These are phyloP conservation scores for Drosophila tristis DNA, from an alignment of 1,140 invertebrate species.

Conservation along the genomic window DNA sequence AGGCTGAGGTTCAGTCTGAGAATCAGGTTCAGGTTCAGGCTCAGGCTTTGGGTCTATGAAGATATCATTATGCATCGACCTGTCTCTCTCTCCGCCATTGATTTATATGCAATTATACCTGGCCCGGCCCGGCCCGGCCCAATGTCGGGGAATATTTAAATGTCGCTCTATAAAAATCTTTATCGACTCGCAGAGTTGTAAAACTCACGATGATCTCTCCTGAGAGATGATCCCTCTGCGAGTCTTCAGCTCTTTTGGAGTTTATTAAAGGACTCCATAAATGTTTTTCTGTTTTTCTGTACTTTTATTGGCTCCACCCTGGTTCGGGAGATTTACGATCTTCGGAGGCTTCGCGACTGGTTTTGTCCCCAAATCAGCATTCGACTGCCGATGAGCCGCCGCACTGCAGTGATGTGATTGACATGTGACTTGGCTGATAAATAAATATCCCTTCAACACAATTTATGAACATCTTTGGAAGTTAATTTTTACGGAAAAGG, in stretches of 20 bases:
- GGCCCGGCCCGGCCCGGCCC: conserved; percentile 8
- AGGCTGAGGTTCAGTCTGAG: neutral
- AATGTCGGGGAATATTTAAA: conserved; percentile 60
- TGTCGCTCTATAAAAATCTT: conserved; percentile 67
- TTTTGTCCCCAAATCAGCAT: conserved; percentile 39
- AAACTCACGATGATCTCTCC: conserved; percentile 34
- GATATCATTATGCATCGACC: conserved; percentile 74
- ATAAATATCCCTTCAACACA: conserved; percentile 6
- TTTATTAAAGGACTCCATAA: conserved; percentile 78
- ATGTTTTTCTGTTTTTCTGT: conserved; percentile 31
- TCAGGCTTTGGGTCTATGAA: conserved; percentile 46
- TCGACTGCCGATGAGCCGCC: conserved; percentile 9
- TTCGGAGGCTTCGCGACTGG: conserved; percentile 1
- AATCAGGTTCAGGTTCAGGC: too few relatives aligned
- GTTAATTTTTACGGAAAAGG: conserved; percentile 1
- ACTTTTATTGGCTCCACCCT: conserved; percentile 35
- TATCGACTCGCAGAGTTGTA: conserved; percentile 46
- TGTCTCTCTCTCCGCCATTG: conserved; percentile 25
- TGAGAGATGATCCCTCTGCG: neutral
- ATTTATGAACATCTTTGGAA: conserved; percentile 5
- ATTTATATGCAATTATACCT: conserved; percentile 70
- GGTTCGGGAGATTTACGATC: conserved; percentile 40
- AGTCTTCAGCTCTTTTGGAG: conserved; percentile 17
- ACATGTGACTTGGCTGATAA: conserved; percentile 22
- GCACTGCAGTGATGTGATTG: conserved; percentile 15